A percentile compares a stretch with the other conserved stretches of the same genome.
These are phyloP conservation scores for Conus ventricosus DNA, from an alignment of 1,140 invertebrate genomes.

Conservation along the genomic window DNA sequence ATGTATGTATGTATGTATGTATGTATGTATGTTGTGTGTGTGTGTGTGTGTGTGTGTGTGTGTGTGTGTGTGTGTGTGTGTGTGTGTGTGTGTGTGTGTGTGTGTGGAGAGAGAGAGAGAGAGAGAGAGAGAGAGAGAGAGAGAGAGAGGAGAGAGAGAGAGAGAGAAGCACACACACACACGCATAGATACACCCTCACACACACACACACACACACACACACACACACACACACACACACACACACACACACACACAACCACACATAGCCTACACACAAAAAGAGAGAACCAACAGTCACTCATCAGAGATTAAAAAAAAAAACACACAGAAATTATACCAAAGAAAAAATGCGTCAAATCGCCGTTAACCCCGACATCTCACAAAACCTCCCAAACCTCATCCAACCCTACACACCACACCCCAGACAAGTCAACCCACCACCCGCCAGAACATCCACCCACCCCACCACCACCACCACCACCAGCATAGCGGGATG, in stretches of 20 bases:
- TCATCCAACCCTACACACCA: too few species aligned
- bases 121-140: conserved; percentile 5
- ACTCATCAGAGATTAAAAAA: too few species aligned
- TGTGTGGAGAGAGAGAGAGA: background rate
- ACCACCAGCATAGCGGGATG: too few species aligned
- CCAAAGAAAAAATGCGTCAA: too few species aligned
- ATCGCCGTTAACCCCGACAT: too few species aligned
- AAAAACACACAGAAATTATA: too few species aligned
- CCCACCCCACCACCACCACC: too few species aligned
- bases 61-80: conserved; percentile 20
- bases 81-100: conserved; percentile 23
- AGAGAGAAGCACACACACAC: background rate
- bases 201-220: background rate
- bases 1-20: background rate
- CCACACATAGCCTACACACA: background rate
- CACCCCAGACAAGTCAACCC: too few species aligned
- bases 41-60: conserved; percentile 18
- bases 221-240: background rate
- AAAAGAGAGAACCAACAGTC: too few species aligned
- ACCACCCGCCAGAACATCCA: too few species aligned
- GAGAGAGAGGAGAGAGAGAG: background rate
- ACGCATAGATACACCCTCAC: background rate
- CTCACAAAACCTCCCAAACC: too few species aligned
- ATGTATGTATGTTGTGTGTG: background rate
- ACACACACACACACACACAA: background rate